Evolutionary conservation across 2,113 vertebrate genomes (phyloP).

Genomic region (Muntiacus muntjak): DNA sequence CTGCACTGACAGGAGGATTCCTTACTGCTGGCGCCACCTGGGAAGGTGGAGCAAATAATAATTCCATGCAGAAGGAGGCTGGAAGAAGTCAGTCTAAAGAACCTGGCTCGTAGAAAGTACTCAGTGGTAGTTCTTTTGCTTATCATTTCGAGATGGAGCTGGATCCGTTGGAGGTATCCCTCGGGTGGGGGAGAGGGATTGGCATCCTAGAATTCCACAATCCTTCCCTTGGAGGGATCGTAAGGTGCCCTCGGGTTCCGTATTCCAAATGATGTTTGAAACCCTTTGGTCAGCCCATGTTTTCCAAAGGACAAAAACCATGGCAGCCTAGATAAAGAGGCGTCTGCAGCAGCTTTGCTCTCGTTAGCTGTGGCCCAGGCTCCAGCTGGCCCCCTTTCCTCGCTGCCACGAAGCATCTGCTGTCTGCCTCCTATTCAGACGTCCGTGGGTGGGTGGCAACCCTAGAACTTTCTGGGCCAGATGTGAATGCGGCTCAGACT

Average conservation of each 20-base stretch:
- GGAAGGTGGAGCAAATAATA: neutral
- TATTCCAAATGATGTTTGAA: neutral
- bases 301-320: neutral
- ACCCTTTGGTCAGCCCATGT: neutral
- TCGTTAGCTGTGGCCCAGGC: neutral
- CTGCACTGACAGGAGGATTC: neutral
- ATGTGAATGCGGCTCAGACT: neutral
- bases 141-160: neutral
- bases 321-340: neutral
- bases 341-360: neutral
- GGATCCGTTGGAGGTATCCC: neutral
- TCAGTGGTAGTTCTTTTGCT: neutral
- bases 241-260: neutral
- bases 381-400: neutral
- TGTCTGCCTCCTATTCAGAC: neutral
- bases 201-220: neutral
- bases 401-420: neutral
- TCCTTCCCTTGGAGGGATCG: neutral
- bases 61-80: neutral
- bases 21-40: neutral
- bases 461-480: neutral
- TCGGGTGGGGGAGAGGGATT: fast-evolving
- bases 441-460: neutral
- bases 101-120: neutral
- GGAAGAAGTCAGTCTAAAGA: neutral